These are phyloP conservation scores for Baronia brevicornis DNA, from an alignment of 2,888 invertebrate species.

Conservation along the genomic window DNA sequence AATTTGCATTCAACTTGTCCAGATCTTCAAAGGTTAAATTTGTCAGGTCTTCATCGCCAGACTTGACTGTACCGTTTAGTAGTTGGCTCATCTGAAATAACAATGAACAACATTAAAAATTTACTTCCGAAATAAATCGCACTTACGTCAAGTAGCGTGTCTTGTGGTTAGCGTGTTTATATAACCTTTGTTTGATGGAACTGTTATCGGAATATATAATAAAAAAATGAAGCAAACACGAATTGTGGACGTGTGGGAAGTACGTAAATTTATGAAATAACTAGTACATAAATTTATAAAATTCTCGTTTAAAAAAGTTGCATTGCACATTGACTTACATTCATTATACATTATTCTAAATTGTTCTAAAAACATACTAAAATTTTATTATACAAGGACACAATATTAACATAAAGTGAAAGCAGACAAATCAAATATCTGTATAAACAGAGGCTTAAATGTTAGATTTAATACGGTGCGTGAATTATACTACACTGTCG, in stretches of 20 bases:
- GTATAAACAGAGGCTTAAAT: no score
- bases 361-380: no score
- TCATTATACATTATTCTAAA: no score
- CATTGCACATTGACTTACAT: no score
- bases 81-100: conserved; percentile 77
- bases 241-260: not conserved
- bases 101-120: conserved; percentile 20
- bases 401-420: no score
- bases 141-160: conserved; percentile 23
- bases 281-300: no score
- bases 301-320: no score
- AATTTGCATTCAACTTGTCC: conserved; percentile 82
- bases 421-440: no score
- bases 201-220: conserved; percentile 7
- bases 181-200: conserved; percentile 9
- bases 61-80: conserved; percentile 78
- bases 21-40: conserved; percentile 85
- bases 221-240: conserved; percentile 4
- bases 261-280: no score
- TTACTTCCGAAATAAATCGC: conserved; percentile 20
- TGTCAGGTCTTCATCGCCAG: conserved; percentile 81
- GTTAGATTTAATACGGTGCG: no score
- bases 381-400: no score
- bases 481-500: no score
- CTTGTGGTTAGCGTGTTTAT: conserved; percentile 20